phyloP scores from a whole-genome alignment of 2,888 invertebrate genomes.

The Glaucopsyche alexis region DNA sequence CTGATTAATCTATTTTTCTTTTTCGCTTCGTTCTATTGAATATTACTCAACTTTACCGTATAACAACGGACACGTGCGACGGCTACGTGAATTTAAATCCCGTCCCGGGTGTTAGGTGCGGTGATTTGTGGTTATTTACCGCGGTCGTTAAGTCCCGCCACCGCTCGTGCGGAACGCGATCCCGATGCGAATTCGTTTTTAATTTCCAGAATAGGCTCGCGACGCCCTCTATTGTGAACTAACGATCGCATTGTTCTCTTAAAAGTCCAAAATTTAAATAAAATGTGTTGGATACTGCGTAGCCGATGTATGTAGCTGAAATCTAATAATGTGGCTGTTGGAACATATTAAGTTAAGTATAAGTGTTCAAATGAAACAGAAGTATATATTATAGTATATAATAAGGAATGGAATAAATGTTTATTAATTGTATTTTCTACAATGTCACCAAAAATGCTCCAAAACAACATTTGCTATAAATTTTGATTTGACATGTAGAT shows the following conservation, averaged over 20 bases:
- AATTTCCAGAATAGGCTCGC: slow-evolving; percentile 67
- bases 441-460: too few species aligned
- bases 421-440: too few species aligned
- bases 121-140: slow-evolving; percentile 80
- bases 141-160: slow-evolving; percentile 72
- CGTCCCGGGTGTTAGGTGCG: slow-evolving; percentile 72
- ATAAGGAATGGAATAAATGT: too few species aligned
- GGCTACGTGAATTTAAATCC: slow-evolving; percentile 74
- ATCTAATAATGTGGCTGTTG: neutral
- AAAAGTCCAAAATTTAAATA: slow-evolving; percentile 41
- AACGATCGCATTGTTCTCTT: slow-evolving; percentile 36
- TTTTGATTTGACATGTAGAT: neutral
- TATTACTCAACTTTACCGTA: neutral
- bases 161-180: slow-evolving; percentile 71
- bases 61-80: slow-evolving; percentile 53
- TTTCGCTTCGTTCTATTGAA: neutral
- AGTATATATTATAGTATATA: too few species aligned
- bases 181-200: slow-evolving; percentile 71
- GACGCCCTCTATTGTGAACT: slow-evolving; percentile 41
- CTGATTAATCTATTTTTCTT: too few species aligned
- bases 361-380: too few species aligned
- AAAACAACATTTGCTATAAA: neutral
- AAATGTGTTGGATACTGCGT: neutral
- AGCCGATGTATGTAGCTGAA: neutral
- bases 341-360: neutral